Evolutionary conservation across 1,140 invertebrate genomes (phyloP), one percentile per base, ranked within the genome.

Genomic region (Euschistus heros): DNA sequence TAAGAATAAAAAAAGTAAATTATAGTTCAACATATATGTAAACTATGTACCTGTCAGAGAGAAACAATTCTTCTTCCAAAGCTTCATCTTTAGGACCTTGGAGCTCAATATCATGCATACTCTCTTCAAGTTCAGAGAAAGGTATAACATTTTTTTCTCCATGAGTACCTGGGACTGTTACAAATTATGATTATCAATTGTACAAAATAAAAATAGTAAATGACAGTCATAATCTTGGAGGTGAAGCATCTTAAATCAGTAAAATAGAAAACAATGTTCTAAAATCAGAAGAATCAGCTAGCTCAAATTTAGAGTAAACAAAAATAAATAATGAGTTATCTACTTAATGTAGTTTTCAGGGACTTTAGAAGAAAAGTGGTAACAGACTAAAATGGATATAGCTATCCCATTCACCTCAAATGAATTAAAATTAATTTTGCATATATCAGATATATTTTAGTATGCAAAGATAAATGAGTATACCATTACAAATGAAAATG

Each of bases 61-160:
- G 73, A 47, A 81, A 77, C 69, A 90, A 73, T 77, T 89, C 86
- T 24, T 79, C 73, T 69, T 88, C 85, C 18, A 91, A 72, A 4
- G 81, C 77, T 72, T 92, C 89, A 78, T 94, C 89, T 70, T 83
- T 84, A 5, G 82, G 83, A 68, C 92, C 91, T 47, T 80, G 80
- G 20, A 94, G 75, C 71, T 94, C 91, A 17, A 83, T 79, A 76
- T 97, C 92, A 72, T 90, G 86, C 14, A 96, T 81, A 69, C 87
- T 80, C 70, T 96, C 92, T 76, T 97, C 94, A 5, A 89, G 90
- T 79, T 97, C 94, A 54, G 91, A 92, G 74, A 97, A 97, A 71
- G 68, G 69, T 17, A 70, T 68, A 0, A 68, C 24, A 15, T 50
- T 3, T 46, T 62, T 52, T 37, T 70, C 68, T 62, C 62, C 66